These are phyloP conservation scores for Vanacampus margaritifer DNA, from an alignment of 2,113 vertebrate species.

Conservation along the genomic window DNA sequence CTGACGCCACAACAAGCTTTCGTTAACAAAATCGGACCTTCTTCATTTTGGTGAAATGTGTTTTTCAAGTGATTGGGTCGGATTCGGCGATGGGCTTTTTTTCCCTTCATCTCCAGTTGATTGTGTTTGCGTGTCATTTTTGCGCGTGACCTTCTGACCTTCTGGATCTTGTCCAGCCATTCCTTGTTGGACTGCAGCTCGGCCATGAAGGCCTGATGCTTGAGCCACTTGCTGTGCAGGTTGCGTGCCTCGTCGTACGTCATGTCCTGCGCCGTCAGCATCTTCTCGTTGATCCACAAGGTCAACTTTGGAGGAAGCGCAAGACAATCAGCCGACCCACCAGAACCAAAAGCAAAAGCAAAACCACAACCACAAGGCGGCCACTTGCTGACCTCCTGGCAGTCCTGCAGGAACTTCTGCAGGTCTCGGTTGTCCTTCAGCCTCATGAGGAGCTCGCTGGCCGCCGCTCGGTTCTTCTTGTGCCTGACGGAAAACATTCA, in stretches of 20 bases:
- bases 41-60: too few relatives aligned
- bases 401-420: constrained; percentile 96
- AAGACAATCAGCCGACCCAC: constrained; percentile 16
- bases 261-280: constrained; percentile 99
- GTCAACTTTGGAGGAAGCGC: constrained; percentile 75
- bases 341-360: not conserved
- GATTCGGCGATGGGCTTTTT: too few relatives aligned
- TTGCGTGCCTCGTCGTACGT: constrained; percentile 98
- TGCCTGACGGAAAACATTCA: constrained; percentile 70
- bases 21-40: too few relatives aligned
- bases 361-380: not conserved
- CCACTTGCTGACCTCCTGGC: constrained; percentile 80
- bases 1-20: constrained; percentile 64
- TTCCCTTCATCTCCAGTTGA: too few relatives aligned
- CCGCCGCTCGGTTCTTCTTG: constrained; percentile 91
- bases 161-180: constrained; percentile 97
- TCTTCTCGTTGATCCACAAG: constrained; percentile 98
- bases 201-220: constrained; percentile 95
- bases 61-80: too few relatives aligned
- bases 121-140: too few relatives aligned
- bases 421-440: constrained; percentile 97
- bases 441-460: constrained; percentile 87
- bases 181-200: constrained; percentile 98
- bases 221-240: constrained; percentile 94
- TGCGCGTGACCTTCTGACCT: too few relatives aligned